Conservation (phyloP, 2,888 invertebrate species). For the Autographa gamma region DNA sequence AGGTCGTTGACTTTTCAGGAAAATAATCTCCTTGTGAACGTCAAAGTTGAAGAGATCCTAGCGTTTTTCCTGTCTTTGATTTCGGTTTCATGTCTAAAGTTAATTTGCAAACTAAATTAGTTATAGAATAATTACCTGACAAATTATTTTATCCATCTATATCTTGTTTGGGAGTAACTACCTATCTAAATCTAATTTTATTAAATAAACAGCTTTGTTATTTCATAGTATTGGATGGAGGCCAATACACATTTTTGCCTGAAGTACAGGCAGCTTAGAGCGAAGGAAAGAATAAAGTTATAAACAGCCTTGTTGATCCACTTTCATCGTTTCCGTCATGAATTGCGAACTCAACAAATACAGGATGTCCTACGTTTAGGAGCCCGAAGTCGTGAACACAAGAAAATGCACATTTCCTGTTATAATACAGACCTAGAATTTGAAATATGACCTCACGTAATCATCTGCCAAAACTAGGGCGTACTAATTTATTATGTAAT, state of each 20-base stretch:
- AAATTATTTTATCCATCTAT: not conserved
- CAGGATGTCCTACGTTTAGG: slow-evolving; percentile 73
- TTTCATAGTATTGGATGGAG: not conserved
- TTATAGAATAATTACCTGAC: no score
- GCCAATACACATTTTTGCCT: slow-evolving; percentile 13
- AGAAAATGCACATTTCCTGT: slow-evolving; percentile 78
- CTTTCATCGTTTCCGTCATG: slow-evolving; percentile 69
- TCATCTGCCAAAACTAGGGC: slow-evolving; percentile 69
- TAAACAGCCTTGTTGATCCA: slow-evolving; percentile 64
- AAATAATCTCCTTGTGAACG: not conserved
- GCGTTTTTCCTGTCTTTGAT: not conserved
- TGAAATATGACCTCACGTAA: slow-evolving; percentile 75
- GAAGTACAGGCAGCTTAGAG: slow-evolving; percentile 9
- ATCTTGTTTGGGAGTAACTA: not conserved
- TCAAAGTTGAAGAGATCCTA: not conserved
- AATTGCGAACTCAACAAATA: slow-evolving; percentile 55
- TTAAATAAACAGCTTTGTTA: slow-evolving; percentile 8
- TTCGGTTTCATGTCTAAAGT: no score
- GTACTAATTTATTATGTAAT: slow-evolving; percentile 53
- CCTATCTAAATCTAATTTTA: slow-evolving; percentile 1
- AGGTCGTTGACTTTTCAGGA: slow-evolving; percentile 2
- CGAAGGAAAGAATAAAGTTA: slow-evolving; percentile 51
- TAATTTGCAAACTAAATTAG: no score
- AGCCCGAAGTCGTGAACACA: slow-evolving; percentile 61
- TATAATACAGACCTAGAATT: slow-evolving; percentile 70